Evolutionary conservation across 1,140 invertebrate species (phyloP), one percentile per base, ranked within the genome.

Genomic region (Drosophila burlai): DNA sequence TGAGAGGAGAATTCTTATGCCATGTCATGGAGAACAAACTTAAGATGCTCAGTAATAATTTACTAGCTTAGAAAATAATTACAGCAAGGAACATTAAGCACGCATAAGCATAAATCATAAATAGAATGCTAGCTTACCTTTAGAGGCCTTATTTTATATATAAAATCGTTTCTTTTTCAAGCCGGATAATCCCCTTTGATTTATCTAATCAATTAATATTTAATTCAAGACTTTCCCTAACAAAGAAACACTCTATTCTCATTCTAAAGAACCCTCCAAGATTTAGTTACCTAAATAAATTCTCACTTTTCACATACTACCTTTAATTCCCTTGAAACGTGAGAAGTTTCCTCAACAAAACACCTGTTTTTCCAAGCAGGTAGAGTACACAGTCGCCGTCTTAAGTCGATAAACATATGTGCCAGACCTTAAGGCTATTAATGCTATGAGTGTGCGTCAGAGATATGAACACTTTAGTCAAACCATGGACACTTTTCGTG

Each of bases 391-490:
- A 15, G n/a, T 9, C 24, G 31, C 50, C 69, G 68, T 10, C 38
- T 31, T 2, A 16, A 29, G 43, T 26, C 2, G 11, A 9, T 11
- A 34, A 54, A 24, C 10, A 29, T 24, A 38, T 36, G 18, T 36
- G 11, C 16, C 26, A 59, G 45, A 71, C 63, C 63, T 38, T 54
- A 67, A 54, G 67, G 50, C 64, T 52, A 52, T 57, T 72, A 72
- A 64, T 67, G 66, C 43, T 45, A 26, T 16, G 54, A 45, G 68
- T 74, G 64, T 77, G 38, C 63, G 42, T 63, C 58, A 49, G 67
- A 80, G 84, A 83, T 83, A 86, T 83, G 76, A 87, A 80, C 83
- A 83, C 80, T 86, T 83, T 73, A 83, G 83, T 83, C 80, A 82
- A 86, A 74, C 71, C 76, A 72, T 73, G 76, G 80, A 87, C 83